Base-by-base conservation (phyloP, 2,888 invertebrate genomes). In the Zaprionus obscuricornis region DNA sequence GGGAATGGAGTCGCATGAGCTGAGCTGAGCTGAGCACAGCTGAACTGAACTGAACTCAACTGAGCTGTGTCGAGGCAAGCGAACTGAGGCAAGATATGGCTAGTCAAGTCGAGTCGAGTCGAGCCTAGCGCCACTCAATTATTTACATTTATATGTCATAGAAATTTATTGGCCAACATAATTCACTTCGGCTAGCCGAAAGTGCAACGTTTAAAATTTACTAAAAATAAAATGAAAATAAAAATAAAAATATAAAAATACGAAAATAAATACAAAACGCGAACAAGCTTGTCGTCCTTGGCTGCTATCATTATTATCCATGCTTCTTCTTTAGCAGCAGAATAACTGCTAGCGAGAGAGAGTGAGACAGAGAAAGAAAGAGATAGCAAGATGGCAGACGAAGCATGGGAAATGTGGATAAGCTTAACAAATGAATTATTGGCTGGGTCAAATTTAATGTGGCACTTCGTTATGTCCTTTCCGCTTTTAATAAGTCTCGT, bases 81-180 rank as follows among this genome's bases (percentile, higher is more conserved):
- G 31, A 11, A 29, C 3, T n/a, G 29, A 29, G n/a, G 11, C 29
- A 11, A n/a, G 11, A 29, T 3, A 3, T 13, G 33, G n/a, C n/a
- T n/a, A 10, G 3, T 4, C 3, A 14, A 34, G 34, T 7, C 34
- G 16, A 7, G 17, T 16, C 29, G 40, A 40, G 59, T 55, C 56
- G 39, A 10, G 55, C 59, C 64, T 67, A 69, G 65, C 66, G 65
- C 62, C 62, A 73, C 84, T 86, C 86, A 86, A 87, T 87, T 87
- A 87, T 87, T 87, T 87, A 87, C 86, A 86, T 87, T 85, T 87
- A 85, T 82, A 79, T 84, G 85, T 86, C 86, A 84, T 83, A 81
- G 69, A 69, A 88, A 87, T 86, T 87, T 88, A 87, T 88, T 72
- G 85, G 75, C 59, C 65, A 55, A 73, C 76, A 86, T 88, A 84